phyloP scores from a whole-genome alignment of 2,888 invertebrate genomes.

The Hydraecia micacea region DNA sequence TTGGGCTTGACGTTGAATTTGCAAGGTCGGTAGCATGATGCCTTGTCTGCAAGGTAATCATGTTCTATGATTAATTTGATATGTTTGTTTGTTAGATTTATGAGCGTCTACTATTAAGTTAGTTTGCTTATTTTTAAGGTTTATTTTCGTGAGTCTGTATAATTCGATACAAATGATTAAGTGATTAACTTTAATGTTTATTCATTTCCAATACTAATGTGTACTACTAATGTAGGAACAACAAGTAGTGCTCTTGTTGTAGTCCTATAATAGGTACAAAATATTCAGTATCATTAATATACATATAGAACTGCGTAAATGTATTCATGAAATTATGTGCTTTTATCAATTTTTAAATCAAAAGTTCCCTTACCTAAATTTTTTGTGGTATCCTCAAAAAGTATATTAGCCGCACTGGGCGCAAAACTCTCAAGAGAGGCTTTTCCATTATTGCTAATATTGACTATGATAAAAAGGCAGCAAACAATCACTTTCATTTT shows the following conservation, averaged over 20 bases:
- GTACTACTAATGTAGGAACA: background rate
- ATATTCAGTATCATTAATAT: background rate
- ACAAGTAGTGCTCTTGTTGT: too few relatives aligned
- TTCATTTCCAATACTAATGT: background rate
- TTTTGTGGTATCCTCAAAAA: conserved; percentile 82
- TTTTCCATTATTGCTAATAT: conserved; percentile 84
- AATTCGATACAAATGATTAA: background rate
- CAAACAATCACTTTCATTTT: conserved; percentile 83
- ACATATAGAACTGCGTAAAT: background rate
- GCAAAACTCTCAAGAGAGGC: conserved; percentile 85
- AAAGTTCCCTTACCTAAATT: conserved; percentile 77
- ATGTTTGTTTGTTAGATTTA: background rate
- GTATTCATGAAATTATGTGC: background rate
- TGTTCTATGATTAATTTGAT: background rate
- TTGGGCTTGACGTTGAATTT: conserved; percentile 88
- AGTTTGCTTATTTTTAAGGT: too few relatives aligned
- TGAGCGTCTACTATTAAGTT: background rate
- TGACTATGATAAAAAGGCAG: conserved; percentile 81
- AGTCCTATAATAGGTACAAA: background rate
- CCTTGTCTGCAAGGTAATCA: conserved; percentile 77
- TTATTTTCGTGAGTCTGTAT: background rate
- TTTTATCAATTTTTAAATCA: background rate
- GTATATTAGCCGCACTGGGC: conserved; percentile 76
- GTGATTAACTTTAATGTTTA: conserved; percentile 6
- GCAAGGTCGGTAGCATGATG: conserved; percentile 86